These are phyloP conservation scores for Petrocephalus microphthalmus DNA, from an alignment of 2,113 vertebrate genomes.

Conservation along the genomic window DNA sequence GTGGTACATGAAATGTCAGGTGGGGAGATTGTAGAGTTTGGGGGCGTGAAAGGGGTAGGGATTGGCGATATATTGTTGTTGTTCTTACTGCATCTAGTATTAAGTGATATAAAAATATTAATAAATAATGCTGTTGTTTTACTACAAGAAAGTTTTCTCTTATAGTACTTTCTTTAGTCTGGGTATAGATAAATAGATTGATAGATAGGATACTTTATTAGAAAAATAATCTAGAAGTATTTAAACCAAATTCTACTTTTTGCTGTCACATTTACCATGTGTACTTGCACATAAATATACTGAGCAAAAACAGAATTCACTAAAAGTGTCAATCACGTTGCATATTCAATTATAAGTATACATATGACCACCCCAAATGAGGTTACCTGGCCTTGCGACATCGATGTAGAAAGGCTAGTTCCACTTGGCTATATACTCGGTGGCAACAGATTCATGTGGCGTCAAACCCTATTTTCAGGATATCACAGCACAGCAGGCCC, in stretches of 20 bases:
- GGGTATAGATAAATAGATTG: background rate
- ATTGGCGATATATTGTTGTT: background rate
- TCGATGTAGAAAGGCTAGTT: background rate
- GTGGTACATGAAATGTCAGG: background rate
- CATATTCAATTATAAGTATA: background rate
- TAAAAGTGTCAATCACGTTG: background rate
- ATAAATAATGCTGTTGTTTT: background rate
- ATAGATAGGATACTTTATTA: background rate
- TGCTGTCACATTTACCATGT: background rate
- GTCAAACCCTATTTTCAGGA: slow-evolving; percentile 37
- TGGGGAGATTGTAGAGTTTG: background rate
- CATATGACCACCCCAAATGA: background rate
- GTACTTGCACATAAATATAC: background rate
- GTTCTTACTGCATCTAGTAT: background rate
- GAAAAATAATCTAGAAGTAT: background rate
- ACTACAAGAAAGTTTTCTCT: background rate
- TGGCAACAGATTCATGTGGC: slow-evolving; percentile 25
- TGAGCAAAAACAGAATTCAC: background rate
- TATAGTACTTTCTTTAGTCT: background rate
- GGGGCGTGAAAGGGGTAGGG: background rate
- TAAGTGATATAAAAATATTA: background rate
- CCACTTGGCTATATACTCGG: background rate
- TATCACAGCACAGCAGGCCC: slow-evolving; percentile 28
- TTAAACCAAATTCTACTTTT: background rate
- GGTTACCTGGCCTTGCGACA: background rate